Percentiles rank a stretch among this genome's conserved stretches.
Evolutionary conservation across 2,888 invertebrate genomes (phyloP).

Genomic region (Polyommatus icarus): DNA sequence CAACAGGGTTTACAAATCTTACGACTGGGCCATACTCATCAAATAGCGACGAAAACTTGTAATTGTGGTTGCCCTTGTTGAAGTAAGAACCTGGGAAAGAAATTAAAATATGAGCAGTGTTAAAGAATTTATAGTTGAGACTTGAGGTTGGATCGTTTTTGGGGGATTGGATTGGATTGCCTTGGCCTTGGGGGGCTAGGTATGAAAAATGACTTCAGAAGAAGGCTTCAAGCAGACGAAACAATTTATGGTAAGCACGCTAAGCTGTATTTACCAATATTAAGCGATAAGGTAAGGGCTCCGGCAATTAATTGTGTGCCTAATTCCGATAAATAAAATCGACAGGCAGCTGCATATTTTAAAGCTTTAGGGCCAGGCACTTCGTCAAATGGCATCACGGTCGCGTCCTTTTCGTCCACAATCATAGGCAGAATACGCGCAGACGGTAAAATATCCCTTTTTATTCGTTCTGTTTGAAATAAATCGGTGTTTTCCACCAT

Average conservation of each 20-base stretch:
- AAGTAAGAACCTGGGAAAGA: conserved; percentile 54
- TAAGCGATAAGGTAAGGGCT: conserved; percentile 72
- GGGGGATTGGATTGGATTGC: no score
- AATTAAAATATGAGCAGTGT: background rate
- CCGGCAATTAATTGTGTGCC: conserved; percentile 82
- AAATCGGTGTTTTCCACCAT: conserved; percentile 27
- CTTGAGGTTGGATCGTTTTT: no score
- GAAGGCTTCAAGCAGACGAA: background rate
- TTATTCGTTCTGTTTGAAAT: conserved; percentile 40
- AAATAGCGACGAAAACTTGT: conserved; percentile 61
- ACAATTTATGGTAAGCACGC: background rate
- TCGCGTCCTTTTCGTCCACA: conserved; percentile 56
- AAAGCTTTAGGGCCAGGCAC: conserved; percentile 83
- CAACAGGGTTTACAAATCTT: conserved; percentile 82
- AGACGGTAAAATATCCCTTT: conserved; percentile 55
- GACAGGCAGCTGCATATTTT: conserved; percentile 79
- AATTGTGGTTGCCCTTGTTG: conserved; percentile 54
- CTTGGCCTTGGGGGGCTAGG: no score
- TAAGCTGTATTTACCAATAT: conserved; percentile 52
- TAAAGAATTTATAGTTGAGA: background rate
- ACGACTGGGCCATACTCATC: conserved; percentile 84
- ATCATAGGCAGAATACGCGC: conserved; percentile 59
- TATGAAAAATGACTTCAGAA: background rate
- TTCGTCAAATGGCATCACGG: conserved; percentile 79
- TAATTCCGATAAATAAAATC: conserved; percentile 81